Percentiles rank a stretch among this genome's conserved stretches.
phyloP scores from a whole-genome alignment of 2,113 vertebrate genomes.

The Misgurnus mizolepis region DNA sequence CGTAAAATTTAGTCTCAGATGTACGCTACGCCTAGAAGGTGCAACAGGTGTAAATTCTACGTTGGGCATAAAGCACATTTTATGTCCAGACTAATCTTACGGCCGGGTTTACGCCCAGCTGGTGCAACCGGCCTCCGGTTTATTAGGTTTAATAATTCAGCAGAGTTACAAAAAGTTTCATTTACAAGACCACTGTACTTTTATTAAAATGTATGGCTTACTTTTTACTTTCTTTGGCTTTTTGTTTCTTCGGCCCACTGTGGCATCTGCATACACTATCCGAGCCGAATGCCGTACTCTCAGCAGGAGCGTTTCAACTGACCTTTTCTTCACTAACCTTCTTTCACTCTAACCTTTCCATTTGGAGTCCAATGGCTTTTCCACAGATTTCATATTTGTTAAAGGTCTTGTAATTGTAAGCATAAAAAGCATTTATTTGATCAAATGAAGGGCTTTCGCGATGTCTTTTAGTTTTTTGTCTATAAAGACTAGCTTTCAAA shows the following conservation, averaged over 20 bases:
- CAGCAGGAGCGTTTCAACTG: slow-evolving; percentile 29
- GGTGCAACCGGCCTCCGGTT: background rate
- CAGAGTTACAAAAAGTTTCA: background rate
- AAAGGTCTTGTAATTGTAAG: slow-evolving; percentile 22
- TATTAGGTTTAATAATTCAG: too few relatives aligned
- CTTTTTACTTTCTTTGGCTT: background rate
- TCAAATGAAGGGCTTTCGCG: background rate
- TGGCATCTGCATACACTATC: background rate
- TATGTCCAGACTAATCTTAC: too few relatives aligned
- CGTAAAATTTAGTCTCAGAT: too few relatives aligned
- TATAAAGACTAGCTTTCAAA: background rate
- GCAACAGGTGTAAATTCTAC: too few relatives aligned
- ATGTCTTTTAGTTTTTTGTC: background rate
- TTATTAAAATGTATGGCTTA: background rate
- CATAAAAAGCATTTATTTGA: slow-evolving; percentile 8
- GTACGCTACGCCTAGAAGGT: too few relatives aligned
- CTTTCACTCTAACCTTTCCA: slow-evolving; percentile 36
- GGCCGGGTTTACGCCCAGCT: too few relatives aligned
- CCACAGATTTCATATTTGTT: slow-evolving; percentile 15
- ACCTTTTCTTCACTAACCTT: slow-evolving; percentile 43
- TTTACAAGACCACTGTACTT: background rate
- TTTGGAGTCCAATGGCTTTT: slow-evolving; percentile 25
- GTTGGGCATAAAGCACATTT: too few relatives aligned
- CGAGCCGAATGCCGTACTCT: background rate
- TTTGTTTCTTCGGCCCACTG: background rate